Evolutionary conservation across 1,140 invertebrate species (phyloP), one percentile per base, ranked within the genome.

Genomic region (Drosophila miranda): DNA sequence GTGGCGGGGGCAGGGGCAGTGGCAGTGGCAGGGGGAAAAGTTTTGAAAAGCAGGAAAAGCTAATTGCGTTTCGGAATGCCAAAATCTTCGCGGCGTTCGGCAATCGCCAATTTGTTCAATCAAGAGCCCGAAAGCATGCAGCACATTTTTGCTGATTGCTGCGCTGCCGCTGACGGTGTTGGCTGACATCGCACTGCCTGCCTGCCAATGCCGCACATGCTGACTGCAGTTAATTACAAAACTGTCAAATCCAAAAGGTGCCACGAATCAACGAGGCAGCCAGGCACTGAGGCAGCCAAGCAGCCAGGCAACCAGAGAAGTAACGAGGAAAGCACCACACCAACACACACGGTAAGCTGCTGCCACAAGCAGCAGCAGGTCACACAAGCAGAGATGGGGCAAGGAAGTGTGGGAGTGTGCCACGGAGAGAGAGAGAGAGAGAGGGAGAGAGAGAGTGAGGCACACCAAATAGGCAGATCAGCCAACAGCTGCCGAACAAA

Each of bases 191-290:
- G 30, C 30, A 9, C 30, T 3, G 30, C 41, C 41, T 51, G 68
- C 34, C 53, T 56, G 70, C 58, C 74, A 58, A 63, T 60, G 64
- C 52, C 75, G 73, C 73, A 78, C 55, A 76, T 70, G 64, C 69
- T 59, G 69, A 78, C 86, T 89, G 86, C 86, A 89, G 86, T 89
- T 89, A 89, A 89, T 89, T 89, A 89, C 86, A 77, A 89, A 89
- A 86, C 86, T 89, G 86, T 89, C 86, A 89, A 89, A 77, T 79
- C 81, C 86, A 89, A 89, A 89, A 86, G 82, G 82, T 86, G 82
- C 82, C 82, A 87, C 82, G 82, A 86, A 87, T 86, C 82, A 87
- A 72, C 78, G 64, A 68, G 54, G 60, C 41, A 79, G 60, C 28
- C 7, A 63, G 50, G 60, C 44, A 79, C 54, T 71, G 53, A 69